Base-by-base conservation (phyloP, 1,140 invertebrate genomes). In the Stenopsyche tienmushanensis region DNA sequence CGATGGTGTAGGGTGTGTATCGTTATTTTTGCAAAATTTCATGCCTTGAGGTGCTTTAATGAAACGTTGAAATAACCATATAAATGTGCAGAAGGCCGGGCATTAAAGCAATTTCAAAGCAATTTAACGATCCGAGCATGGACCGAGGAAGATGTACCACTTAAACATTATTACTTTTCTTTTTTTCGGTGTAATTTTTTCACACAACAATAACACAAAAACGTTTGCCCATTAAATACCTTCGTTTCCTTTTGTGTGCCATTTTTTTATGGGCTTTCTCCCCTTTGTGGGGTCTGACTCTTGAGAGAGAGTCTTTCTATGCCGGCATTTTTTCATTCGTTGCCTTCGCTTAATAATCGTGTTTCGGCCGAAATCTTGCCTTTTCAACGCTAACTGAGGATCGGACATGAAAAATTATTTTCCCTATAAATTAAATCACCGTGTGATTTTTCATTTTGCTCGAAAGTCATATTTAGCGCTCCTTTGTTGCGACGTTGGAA, bases 131-230 rank as follows among this genome's bases (percentile, higher is more conserved):
- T 25, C 23, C 52, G 25, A 13, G 25, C 53, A 39, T 18, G 26
- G 26, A 17, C 34, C 34, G 41, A 57, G 44, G 54, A 57, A 57
- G 54, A 57, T n/a, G 54, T 39, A 57, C 54, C 54, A 57, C 54
- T 57, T 57, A 57, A 25, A n/a, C 54, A 44, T 57, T 57, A 57
- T 57, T 57, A 41, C 54, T 44, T 57, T 57, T 57, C 41, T 57
- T n/a, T n/a, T n/a, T n/a, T n/a, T 57, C 54, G 54, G 24, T 41
- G 54, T 42, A 23, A 42, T 57, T 57, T 42, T 23, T 57, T 57
- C 2, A 34, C 52, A 25, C 26, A 54, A 54, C 52, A 54, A 54
- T 54, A 54, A 54, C 52, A 54, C 52, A 49, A 49, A 49, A 49
- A 49, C 41, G 41, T 9, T 15, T 24, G 49, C 49, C 52, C 52